Conservation (phyloP, 2,888 invertebrate genomes). For the Apocheima hispidaria region DNA sequence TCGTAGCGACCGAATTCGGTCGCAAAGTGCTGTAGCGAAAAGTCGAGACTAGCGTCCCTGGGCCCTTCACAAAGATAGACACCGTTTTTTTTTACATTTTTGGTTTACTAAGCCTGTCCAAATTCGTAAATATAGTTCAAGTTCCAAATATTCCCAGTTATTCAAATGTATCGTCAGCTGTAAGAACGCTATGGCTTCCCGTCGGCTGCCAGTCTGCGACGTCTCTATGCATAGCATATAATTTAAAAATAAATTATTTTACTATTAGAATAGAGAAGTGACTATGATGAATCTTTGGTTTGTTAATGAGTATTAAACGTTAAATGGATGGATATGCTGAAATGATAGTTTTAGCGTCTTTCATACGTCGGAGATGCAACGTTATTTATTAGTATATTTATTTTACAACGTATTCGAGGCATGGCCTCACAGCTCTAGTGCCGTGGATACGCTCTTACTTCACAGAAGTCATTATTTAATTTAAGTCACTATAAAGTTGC, state of each 20-base stretch:
- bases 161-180: neutral
- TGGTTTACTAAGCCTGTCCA: no score
- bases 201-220: neutral
- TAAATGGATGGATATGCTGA: constrained; percentile 21
- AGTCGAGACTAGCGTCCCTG: no score
- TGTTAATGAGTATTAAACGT: constrained; percentile 13
- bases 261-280: neutral
- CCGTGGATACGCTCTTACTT: constrained; percentile 6
- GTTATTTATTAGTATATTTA: neutral
- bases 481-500: constrained; percentile 1
- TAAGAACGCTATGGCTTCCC: neutral
- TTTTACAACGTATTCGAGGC: constrained; percentile 1
- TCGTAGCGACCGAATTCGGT: no score
- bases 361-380: constrained; percentile 13
- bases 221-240: neutral
- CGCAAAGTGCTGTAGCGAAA: no score
- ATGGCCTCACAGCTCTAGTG: neutral
- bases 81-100: no score
- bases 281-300: constrained; percentile 16
- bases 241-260: constrained; percentile 5
- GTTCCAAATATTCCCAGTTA: no score
- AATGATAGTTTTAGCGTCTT: neutral
- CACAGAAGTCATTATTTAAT: constrained; percentile 24
- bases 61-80: no score
- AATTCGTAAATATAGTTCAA: no score